Evolutionary conservation across 2,113 vertebrate genomes (phyloP), one percentile per base, ranked within the genome.

Genomic region (Odontophorus gujanensis): DNA sequence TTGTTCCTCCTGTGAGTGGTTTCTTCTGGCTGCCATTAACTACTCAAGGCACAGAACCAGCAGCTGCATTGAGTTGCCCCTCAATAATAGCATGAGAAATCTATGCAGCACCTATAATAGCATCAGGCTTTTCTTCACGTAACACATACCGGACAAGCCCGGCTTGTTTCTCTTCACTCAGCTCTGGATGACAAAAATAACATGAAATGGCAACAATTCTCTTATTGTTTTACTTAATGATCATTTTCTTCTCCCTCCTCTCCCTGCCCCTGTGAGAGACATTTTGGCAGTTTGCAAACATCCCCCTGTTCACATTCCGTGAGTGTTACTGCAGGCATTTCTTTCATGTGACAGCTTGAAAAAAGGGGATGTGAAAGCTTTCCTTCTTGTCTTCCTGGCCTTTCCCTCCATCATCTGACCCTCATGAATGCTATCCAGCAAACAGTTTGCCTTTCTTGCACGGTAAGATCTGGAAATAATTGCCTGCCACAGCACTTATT

Each of bases 271-370:
- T 53, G 67, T 34, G 34, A 80, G 59, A 63, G 86, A 79, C 0
- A 0, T 76, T 92, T 89, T 95, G 86, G 76, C 81, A 93, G 50
- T 89, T 91, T 88, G 83, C 55, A 76, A 93, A 94, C 74, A 81
- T 69, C 87, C 47, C 62, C 92, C 93, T 81, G 62, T 80, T 93
- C 95, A 91, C 89, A 96, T 96, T 92, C 87, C 74, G 48, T 83
- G 86, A 90, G 81, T 85, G 90, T 97, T 94, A 94, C 95, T 94
- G 75, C 38, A 95, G 81, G 88, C 79, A 77, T 87, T 92, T 91
- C 85, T 96, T 97, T 96, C 94, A 95, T 92, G 90, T 94, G 95
- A 96, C 96, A 96, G 82, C 89, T 95, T 97, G 91, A 95, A 96
- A 97, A 84, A 96, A 93, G 79, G 59, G 59, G 47, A 94, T 86